Percentiles rank a stretch among this genome's conserved stretches.
These are phyloP conservation scores for Neocrepidodera transversa DNA, from an alignment of 2,888 invertebrate species.

Conservation along the genomic window DNA sequence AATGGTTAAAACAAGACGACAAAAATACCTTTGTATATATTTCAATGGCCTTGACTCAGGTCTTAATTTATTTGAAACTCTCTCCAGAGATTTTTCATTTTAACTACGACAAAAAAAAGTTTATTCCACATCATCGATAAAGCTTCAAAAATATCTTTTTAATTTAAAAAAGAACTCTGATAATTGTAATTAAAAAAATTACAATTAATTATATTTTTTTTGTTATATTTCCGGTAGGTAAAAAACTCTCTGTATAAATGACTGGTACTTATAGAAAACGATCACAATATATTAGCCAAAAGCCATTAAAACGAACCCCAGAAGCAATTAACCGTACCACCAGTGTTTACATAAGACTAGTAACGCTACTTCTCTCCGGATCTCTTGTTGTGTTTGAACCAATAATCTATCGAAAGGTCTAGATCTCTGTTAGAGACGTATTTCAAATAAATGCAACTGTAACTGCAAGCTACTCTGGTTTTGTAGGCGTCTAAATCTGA, in stretches of 20 bases:
- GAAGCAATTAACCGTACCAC: constrained; percentile 11
- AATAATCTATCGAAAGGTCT: constrained; percentile 16
- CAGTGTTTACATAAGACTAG: constrained; percentile 15
- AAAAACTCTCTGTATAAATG: too few species aligned
- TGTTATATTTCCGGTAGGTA: too few species aligned
- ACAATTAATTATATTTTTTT: too few species aligned
- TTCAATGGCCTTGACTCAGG: constrained; percentile 20
- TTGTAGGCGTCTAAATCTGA: constrained; percentile 30
- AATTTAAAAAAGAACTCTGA: too few species aligned
- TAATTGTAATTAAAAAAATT: too few species aligned
- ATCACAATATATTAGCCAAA: not conserved
- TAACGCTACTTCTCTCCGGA: constrained; percentile 5
- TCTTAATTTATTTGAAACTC: constrained; percentile 24
- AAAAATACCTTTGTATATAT: constrained; percentile 25
- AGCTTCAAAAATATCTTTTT: too few species aligned
- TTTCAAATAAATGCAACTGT: constrained; percentile 31
- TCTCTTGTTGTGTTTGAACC: constrained; percentile 11
- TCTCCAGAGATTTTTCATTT: constrained; percentile 14
- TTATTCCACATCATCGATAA: too few species aligned
- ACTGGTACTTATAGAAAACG: too few species aligned
- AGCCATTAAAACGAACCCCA: constrained; percentile 18
- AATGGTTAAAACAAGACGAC: constrained; percentile 18
- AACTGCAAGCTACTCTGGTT: constrained; percentile 24
- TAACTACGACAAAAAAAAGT: not conserved
- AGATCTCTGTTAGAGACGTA: constrained; percentile 23